Evolutionary conservation across 1,140 invertebrate species (phyloP).

Genomic region (Drosophila rhopaloa): DNA sequence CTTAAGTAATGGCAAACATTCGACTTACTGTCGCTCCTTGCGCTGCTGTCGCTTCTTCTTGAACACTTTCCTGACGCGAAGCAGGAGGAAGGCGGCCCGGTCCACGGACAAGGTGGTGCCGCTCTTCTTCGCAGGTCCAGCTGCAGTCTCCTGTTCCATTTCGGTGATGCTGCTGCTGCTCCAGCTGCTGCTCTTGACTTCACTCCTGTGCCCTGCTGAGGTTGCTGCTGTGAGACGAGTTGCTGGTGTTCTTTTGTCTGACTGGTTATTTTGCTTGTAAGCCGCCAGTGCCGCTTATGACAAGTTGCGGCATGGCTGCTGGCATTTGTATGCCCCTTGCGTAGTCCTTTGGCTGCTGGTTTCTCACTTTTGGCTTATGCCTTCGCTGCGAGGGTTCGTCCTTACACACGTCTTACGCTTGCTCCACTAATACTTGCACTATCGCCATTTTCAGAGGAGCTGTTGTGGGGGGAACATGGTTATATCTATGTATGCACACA

Average conservation of each 20-base stretch:
- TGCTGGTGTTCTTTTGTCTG: slow-evolving; percentile 30
- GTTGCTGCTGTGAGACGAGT: slow-evolving; percentile 6
- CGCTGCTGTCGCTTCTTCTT: slow-evolving; percentile 94
- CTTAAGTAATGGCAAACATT: slow-evolving; percentile 56
- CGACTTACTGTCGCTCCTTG: slow-evolving; percentile 91
- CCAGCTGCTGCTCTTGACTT: slow-evolving; percentile 7
- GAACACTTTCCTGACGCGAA: slow-evolving; percentile 94
- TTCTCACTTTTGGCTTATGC: slow-evolving; percentile 31
- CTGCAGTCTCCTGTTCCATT: slow-evolving; percentile 63
- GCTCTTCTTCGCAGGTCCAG: slow-evolving; percentile 65
- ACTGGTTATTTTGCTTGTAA: slow-evolving; percentile 20
- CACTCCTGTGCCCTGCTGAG: neutral
- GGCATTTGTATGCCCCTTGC: slow-evolving; percentile 69
- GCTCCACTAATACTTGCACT: slow-evolving; percentile 61
- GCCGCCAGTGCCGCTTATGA: slow-evolving; percentile 36
- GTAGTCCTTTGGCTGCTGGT: slow-evolving; percentile 30
- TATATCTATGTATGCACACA: slow-evolving; percentile 34
- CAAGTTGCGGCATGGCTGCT: slow-evolving; percentile 42
- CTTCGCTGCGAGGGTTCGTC: slow-evolving; percentile 8
- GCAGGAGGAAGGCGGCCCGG: slow-evolving; percentile 93
- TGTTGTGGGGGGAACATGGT: slow-evolving; percentile 47
- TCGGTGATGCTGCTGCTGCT: slow-evolving; percentile 11
- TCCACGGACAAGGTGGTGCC: slow-evolving; percentile 90
- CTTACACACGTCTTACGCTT: slow-evolving; percentile 42
- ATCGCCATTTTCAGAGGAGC: slow-evolving; percentile 45